Base-by-base conservation (phyloP, 2,113 vertebrate genomes). In the Odontesthes bonariensis region DNA sequence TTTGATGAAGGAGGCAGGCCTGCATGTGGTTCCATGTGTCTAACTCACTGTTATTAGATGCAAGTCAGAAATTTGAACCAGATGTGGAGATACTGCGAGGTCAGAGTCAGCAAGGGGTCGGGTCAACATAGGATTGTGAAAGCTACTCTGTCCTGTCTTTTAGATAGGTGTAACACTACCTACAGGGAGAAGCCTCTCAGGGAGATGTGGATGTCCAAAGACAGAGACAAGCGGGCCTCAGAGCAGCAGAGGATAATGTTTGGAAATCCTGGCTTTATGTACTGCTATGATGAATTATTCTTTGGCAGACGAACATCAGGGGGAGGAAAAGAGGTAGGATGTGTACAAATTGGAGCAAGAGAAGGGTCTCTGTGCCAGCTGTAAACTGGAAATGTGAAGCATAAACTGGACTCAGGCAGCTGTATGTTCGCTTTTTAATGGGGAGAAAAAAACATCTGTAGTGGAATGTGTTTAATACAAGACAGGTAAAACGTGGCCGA, bases 41-140 rank as follows among this genome's bases (percentile, higher is more conserved):
- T 16, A 19, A 49, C 47, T 83, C 55, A 16, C 69, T 59, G 74
- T 74, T 75, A 71, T 87, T 84, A 68, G 74, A 59, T 58, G 73
- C 63, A 83, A 75, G 75, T 80, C 62, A 23, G 27, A 69, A 76
- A 86, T 88, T 55, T 73, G 57, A 88, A 90, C 60, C 90, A 92
- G 82, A 91, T 91, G 89, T 69, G 64, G 47, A 70, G 74, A 75
- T 27, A 52, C 49, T 51, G 66, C 10, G 6, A 40, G 57, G 82
- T 88, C 75, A 70, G 72, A 57, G 65, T 73, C 40, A 42, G 9
- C 53, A 58, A 60, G 40, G 27, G 81, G 46, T 82, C 73, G 17
- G 81, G 79, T 90, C 84, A 88, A 31, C 55, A 56, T 17, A 46
- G 20, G 77, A 68, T 80, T 12, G 46, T 73, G 57, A 79, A 87